A percentile compares a stretch with the other conserved stretches of the same genome.
phyloP scores from a whole-genome alignment of 64 coral and sea anemone genomes.

The Acropora yongei region DNA sequence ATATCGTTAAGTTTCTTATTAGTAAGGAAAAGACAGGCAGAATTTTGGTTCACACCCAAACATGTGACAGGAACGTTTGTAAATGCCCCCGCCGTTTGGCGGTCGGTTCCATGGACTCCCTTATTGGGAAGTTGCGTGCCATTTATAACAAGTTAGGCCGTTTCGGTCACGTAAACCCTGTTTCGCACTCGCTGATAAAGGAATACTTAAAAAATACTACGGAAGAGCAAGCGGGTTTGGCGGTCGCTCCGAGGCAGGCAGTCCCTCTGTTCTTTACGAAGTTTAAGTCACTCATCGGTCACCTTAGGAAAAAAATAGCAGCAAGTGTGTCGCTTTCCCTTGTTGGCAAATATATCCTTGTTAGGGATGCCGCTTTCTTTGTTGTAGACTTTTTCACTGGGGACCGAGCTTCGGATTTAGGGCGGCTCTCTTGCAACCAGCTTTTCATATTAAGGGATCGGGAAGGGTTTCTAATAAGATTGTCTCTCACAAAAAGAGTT shows the following conservation, averaged over 20 bases:
- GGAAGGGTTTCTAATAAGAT: background rate
- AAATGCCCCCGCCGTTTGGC: slow-evolving; percentile 34
- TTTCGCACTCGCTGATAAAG: slow-evolving; percentile 29
- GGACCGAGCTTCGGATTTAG: too few species aligned
- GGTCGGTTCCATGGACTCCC: slow-evolving; percentile 34
- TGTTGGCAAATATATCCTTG: slow-evolving; percentile 5
- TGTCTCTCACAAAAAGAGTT: background rate
- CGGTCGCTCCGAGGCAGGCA: slow-evolving; percentile 43
- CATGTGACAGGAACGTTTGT: slow-evolving; percentile 16
- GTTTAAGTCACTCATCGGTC: background rate
- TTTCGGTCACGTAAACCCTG: slow-evolving; percentile 23
- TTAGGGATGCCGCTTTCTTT: background rate
- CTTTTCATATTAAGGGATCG: background rate
- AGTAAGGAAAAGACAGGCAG: background rate
- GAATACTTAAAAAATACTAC: slow-evolving; percentile 32
- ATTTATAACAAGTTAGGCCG: slow-evolving; percentile 42
- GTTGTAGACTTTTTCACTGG: background rate
- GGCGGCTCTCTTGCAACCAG: background rate
- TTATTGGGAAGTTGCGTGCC: background rate
- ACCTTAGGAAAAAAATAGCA: background rate
- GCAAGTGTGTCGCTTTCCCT: background rate
- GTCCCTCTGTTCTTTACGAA: slow-evolving; percentile 36
- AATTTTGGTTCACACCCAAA: slow-evolving; percentile 2
- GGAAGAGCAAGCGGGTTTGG: background rate
- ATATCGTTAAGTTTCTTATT: slow-evolving; percentile 37